Percentiles rank a stretch among this genome's conserved stretches.
phyloP scores from a whole-genome alignment of 2,797 vertebrate genomes.

The Anisognathus igniventris region DNA sequence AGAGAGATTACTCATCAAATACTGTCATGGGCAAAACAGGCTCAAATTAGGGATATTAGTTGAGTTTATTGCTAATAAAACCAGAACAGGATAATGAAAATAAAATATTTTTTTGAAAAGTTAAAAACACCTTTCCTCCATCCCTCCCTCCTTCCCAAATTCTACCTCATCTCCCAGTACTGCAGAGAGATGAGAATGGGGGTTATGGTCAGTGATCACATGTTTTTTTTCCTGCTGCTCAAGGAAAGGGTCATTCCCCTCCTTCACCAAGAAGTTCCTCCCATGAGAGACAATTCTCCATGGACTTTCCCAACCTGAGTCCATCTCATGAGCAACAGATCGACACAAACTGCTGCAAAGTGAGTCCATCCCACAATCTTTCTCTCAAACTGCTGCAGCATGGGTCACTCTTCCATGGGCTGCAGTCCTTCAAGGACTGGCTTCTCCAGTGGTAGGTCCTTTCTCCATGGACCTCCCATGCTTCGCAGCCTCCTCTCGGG shows the following conservation, averaged over 20 bases:
- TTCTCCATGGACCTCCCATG: background rate
- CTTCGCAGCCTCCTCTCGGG: background rate
- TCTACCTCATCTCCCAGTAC: background rate
- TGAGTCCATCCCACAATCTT: background rate
- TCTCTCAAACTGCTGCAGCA: background rate
- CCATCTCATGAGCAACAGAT: accelerated
- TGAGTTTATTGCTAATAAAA: background rate
- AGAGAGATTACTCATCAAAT: background rate
- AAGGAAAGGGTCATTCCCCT: background rate
- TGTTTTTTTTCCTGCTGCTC: background rate
- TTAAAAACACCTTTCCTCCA: background rate
- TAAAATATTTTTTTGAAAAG: background rate
- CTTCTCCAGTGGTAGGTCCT: accelerated
- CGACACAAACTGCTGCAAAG: background rate
- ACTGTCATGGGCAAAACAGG: background rate
- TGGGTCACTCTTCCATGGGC: too few relatives aligned
- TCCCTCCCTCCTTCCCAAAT: background rate
- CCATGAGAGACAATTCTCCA: accelerated
- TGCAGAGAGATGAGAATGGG: background rate
- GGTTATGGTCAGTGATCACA: background rate
- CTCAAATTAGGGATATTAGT: background rate
- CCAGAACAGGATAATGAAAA: background rate
- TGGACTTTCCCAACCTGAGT: background rate
- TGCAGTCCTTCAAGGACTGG: background rate
- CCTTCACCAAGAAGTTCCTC: background rate